Conservation (phyloP, 2,888 invertebrate genomes). For the Drosophila phalerata region DNA sequence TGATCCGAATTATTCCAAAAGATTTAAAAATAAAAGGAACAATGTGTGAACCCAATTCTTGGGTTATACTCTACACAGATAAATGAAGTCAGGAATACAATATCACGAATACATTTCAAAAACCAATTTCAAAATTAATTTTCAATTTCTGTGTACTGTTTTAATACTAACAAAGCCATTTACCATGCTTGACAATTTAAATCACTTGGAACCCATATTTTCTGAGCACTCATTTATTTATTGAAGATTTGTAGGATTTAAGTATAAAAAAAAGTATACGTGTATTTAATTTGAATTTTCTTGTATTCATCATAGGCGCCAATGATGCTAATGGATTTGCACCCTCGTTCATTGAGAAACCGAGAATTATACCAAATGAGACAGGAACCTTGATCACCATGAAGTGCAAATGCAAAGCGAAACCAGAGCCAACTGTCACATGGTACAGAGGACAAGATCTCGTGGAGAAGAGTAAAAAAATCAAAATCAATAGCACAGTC, state of each 20-base stretch:
- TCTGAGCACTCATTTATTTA: background rate
- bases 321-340: conserved; percentile 95
- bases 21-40: too few relatives aligned
- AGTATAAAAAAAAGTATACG: background rate
- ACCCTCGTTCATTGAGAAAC: conserved; percentile 99
- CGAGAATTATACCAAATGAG: conserved; percentile 99
- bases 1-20: too few relatives aligned
- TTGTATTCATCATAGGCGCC: conserved; percentile 89
- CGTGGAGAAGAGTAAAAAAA: conserved; percentile 94
- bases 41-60: background rate
- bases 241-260: background rate
- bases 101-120: too few relatives aligned
- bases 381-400: conserved; percentile 98
- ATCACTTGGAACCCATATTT: background rate
- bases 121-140: background rate
- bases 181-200: conserved; percentile 1
- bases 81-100: background rate
- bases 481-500: conserved; percentile 91
- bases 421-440: conserved; percentile 96
- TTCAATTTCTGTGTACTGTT: background rate
- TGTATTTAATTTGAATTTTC: background rate
- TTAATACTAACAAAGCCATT: background rate
- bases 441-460: conserved; percentile 97
- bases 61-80: background rate
- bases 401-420: conserved; percentile 98